Percentiles rank a stretch among this genome's conserved stretches.
Conservation (phyloP, 1,140 invertebrate species). For the Polyergus mexicanus region DNA sequence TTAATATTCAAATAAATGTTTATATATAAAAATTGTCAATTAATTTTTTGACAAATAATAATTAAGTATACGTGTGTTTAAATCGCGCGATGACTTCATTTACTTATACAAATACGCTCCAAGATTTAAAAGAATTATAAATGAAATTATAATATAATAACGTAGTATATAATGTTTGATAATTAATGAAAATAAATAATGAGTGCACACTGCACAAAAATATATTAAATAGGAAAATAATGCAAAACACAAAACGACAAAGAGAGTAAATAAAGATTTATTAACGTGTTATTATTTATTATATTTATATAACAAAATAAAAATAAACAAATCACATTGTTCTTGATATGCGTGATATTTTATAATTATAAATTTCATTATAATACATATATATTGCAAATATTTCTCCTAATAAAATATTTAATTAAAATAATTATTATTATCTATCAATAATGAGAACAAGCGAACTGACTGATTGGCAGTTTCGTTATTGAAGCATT, state of each 20-base stretch:
- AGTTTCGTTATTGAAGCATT: slow-evolving; percentile 1
- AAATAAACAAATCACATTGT: not conserved
- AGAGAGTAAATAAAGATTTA: not conserved
- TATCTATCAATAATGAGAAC: not conserved
- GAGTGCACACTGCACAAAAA: not conserved
- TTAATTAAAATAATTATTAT: not conserved
- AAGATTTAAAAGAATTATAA: not conserved
- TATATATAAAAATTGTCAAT: not conserved
- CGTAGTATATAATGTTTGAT: not conserved
- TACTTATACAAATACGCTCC: not conserved
- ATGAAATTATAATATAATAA: too few relatives aligned
- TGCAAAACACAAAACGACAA: not conserved
- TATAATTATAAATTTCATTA: not conserved
- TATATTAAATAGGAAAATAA: not conserved
- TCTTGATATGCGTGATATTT: not conserved
- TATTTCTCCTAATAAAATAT: not conserved
- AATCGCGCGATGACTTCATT: not conserved
- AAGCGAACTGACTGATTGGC: not conserved
- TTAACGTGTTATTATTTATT: not conserved
- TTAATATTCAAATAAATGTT: not conserved
- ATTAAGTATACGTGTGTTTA: not conserved
- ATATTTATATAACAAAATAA: not conserved
- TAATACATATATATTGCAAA: not conserved
- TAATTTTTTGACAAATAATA: slow-evolving; percentile 1
- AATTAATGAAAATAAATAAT: not conserved